phyloP scores from a whole-genome alignment of 2,888 invertebrate genomes.

The Orthosia cruda region DNA sequence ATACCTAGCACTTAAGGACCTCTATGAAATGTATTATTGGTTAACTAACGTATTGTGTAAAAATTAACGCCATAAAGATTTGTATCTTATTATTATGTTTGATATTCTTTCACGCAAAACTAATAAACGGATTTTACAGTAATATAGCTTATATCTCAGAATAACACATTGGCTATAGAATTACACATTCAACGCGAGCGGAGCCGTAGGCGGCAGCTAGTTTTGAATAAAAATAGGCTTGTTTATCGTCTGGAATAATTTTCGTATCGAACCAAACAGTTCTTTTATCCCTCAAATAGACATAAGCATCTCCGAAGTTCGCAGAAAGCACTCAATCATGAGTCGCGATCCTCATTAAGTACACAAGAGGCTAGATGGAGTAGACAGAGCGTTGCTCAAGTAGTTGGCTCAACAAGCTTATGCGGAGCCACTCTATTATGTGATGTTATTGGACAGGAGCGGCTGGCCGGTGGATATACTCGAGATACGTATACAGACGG shows the following conservation, averaged over 20 bases:
- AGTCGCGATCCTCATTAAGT: conserved; percentile 34
- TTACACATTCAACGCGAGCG: too few relatives aligned
- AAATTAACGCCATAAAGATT: too few relatives aligned
- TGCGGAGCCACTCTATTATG: conserved; percentile 10
- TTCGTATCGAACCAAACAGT: neutral
- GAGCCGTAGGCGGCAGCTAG: too few relatives aligned
- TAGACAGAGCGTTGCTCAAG: conserved; percentile 13
- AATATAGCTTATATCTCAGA: too few relatives aligned
- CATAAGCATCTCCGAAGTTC: conserved; percentile 9
- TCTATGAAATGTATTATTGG: too few relatives aligned
- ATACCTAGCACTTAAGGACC: too few relatives aligned
- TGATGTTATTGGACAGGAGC: conserved; percentile 17
- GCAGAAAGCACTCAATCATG: conserved; percentile 23
- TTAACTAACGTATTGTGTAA: too few relatives aligned
- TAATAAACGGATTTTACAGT: too few relatives aligned
- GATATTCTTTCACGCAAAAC: too few relatives aligned
- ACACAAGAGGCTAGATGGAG: conserved; percentile 27
- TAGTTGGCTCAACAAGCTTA: conserved; percentile 22
- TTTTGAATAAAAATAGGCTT: conserved; percentile 11
- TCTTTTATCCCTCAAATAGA: conserved; percentile 3
- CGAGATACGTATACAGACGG: neutral
- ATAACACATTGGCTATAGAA: too few relatives aligned
- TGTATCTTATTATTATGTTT: too few relatives aligned
- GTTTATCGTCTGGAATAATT: conserved; percentile 3
- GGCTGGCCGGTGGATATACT: too few relatives aligned